phyloP scores from a whole-genome alignment of 2,888 invertebrate species.

The Pachliopta kotzebuea region DNA sequence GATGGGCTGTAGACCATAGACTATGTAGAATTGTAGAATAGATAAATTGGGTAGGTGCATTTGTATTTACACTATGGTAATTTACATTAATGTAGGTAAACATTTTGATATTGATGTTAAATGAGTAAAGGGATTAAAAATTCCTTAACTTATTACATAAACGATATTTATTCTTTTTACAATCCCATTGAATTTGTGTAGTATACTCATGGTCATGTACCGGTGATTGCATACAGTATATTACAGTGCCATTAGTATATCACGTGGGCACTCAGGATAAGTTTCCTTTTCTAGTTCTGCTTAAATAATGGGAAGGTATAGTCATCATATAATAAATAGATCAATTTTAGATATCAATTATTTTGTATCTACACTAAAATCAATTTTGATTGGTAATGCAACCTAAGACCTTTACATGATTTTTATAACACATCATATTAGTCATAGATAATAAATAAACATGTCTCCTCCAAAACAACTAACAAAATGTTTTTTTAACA shows the following conservation, averaged over 20 bases:
- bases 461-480: too few species aligned
- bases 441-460: too few species aligned
- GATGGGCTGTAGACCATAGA: conserved; percentile 21
- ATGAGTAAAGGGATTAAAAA: not conserved
- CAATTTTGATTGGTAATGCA: not conserved
- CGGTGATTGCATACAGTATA: not conserved
- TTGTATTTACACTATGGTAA: conserved; percentile 10
- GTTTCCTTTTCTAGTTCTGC: not conserved
- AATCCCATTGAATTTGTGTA: not conserved
- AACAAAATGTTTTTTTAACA: not conserved
- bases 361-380: too few species aligned
- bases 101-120: not conserved
- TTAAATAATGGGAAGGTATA: not conserved
- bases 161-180: not conserved
- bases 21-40: conserved; percentile 15
- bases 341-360: not conserved
- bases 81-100: not conserved
- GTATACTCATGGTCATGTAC: not conserved
- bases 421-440: too few species aligned
- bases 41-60: conserved; percentile 16
- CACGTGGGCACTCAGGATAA: not conserved
- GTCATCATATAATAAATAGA: not conserved
- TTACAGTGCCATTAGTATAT: not conserved
- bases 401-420: not conserved
- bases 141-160: not conserved